phyloP scores from a whole-genome alignment of 2,113 vertebrate species.

The Macquaria ambigua region DNA sequence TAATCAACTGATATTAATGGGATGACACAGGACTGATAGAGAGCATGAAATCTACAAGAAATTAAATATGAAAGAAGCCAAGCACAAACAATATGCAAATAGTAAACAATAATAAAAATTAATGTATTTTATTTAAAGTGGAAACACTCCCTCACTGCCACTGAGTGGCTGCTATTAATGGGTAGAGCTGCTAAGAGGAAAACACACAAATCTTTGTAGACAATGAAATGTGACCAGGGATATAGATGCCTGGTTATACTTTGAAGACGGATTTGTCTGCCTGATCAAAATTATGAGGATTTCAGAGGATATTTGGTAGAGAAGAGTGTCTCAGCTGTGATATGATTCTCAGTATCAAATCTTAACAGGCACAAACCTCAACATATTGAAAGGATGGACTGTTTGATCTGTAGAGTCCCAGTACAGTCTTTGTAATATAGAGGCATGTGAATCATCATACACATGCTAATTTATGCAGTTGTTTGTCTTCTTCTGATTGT shows the following conservation, averaged over 20 bases:
- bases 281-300: neutral
- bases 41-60: too few species aligned
- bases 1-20: conserved; percentile 4
- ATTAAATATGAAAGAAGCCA: neutral
- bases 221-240: neutral
- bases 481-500: neutral
- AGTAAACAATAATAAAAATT: neutral
- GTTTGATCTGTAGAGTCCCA: neutral
- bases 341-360: neutral
- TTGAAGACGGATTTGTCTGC: neutral
- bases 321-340: neutral
- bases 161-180: neutral
- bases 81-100: neutral
- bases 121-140: neutral
- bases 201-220: neutral
- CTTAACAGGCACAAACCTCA: neutral
- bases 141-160: neutral
- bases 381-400: neutral
- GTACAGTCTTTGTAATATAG: neutral
- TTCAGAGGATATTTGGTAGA: neutral
- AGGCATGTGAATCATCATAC: neutral
- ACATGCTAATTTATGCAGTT: neutral
- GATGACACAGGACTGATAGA: neutral
- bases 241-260: neutral
- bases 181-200: neutral